Base-by-base conservation (phyloP, 2,797 vertebrate species). In the Tympanoctomys barrerae region DNA sequence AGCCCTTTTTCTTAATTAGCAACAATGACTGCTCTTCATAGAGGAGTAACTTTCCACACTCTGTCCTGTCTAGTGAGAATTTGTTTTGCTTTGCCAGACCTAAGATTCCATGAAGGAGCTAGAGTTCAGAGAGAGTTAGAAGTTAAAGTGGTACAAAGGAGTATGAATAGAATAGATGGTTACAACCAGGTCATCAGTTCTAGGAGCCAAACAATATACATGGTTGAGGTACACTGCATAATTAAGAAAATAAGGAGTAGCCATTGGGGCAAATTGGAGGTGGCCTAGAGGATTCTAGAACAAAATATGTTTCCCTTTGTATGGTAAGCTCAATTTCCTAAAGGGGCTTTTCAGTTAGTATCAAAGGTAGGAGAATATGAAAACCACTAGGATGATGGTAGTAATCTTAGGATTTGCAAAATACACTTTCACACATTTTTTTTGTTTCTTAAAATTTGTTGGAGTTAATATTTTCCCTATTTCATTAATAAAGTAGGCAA, bases 1-100 rank as follows among this genome's bases (percentile, higher is more conserved):
- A 94, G 14, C 62, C 31, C 12, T 90, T 77, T 96, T 26, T 96
- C 54, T 87, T 95, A 62, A 4, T 73, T 88, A 79, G 61, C 64
- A 90, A 33, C 78, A 2, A 46, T 36, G 26, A 64, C 73, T 83
- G 26, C 87, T 42, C 54, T 3, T 2, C 86, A 4, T 21, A 80
- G 59, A 93, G 64, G 14, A 86, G 9, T 49, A n/a, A 78, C 57
- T 92, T 42, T 71, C 26, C 19, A 42, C 28, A 82, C 19, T 24
- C 9, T 85, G 16, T 75, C 42, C 42, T 46, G 42, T 64, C 39
- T 62, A 59, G 21, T 46, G 46, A 83, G 84, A 52, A 28, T 33
- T 11, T 31, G 19, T 68, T 59, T 11, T 31, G 28, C 70, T 71
- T 86, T 86, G 46, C 1, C n/a, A 82, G 33, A 28, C 57, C 57